These are phyloP conservation scores for Serripes groenlandicus DNA, from an alignment of 2,888 invertebrate species.

Conservation along the genomic window DNA sequence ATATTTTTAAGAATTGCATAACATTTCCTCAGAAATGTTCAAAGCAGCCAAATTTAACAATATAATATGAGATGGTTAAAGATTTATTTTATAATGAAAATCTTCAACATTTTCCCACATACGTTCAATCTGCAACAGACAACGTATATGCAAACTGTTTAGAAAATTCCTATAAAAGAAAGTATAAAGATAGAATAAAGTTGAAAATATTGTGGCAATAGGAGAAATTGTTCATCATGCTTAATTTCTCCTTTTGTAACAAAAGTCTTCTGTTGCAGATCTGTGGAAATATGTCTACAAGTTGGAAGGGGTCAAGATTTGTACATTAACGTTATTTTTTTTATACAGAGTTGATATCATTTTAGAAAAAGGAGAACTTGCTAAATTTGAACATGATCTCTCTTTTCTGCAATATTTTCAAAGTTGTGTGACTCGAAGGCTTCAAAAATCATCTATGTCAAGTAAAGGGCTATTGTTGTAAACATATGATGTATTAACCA, in stretches of 20 bases:
- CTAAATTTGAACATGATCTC: neutral
- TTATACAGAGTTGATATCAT: neutral
- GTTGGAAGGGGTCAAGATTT: neutral
- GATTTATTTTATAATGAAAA: too few species aligned
- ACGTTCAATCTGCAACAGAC: neutral
- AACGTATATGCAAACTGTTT: neutral
- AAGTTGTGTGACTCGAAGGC: neutral
- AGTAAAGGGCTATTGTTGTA: neutral
- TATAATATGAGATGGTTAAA: too few species aligned
- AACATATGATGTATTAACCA: neutral
- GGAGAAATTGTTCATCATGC: neutral
- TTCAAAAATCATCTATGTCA: neutral
- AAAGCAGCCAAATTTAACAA: too few species aligned
- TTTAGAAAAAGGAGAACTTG: slow-evolving; percentile 1
- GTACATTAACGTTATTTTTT: neutral
- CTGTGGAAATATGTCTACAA: too few species aligned
- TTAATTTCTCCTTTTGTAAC: neutral
- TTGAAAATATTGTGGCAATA: neutral
- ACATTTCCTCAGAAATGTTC: too few species aligned
- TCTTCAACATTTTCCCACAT: neutral
- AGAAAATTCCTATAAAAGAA: neutral
- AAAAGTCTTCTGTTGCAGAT: neutral
- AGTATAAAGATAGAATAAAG: neutral
- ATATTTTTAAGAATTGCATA: too few species aligned
- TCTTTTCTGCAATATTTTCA: neutral